phyloP scores from a whole-genome alignment of 2,113 vertebrate genomes.

The human region GRCh38 chr7:154313501-154314000 shows the following conservation, averaged over 20 bases:
- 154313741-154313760: rapidly evolving
- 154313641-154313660: neutral
- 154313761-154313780: neutral
- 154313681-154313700: no score
- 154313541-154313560: neutral
- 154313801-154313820: neutral
- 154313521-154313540: no score
- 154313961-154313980: neutral
- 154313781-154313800: neutral
- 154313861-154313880: no score
- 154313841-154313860: neutral
- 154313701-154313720: no score
- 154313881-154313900: no score
- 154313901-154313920: rapidly evolving
- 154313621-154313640: neutral
- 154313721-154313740: rapidly evolving
- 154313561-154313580: rapidly evolving
- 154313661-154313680: neutral
- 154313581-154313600: neutral
- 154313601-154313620: neutral
- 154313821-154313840: neutral
- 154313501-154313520: no score
- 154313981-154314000: neutral
- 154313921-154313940: neutral
- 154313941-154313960: neutral